Base-by-base conservation (phyloP, 2,888 invertebrate species). In the Orthosia cruda region DNA sequence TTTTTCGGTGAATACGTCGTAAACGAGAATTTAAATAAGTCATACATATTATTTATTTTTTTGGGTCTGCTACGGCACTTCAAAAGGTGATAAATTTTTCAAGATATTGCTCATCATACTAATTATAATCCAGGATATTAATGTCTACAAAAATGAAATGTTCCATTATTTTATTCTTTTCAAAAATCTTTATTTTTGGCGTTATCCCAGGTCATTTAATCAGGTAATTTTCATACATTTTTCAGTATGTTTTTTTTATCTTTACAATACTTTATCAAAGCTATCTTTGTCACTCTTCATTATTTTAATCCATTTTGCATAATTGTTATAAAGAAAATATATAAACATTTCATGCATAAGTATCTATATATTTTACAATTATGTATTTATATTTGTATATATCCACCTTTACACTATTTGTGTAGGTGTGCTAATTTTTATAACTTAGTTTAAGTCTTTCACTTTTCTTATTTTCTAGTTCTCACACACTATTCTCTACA, bases 1-100 rank as follows among this genome's bases (percentile, higher is more conserved):
- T 9, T 80, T 77, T 79, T 72, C 32, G 23, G 32, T 13, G 40
- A 80, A 67, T 67, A 55, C 54, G 9, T 80, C 5, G 72, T 78
- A 54, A 54, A 69, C 13, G 63, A 69, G 26, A 58, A 50, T 9
- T 69, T 69, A 49, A 82, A 70, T 69, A 49, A 67, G 70, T 69
- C 62, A 23, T 52, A 64, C 12, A n/a, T n/a, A n/a, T n/a, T n/a
- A n/a, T n/a, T n/a, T n/a, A n/a, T n/a, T n/a, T n/a, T n/a, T n/a
- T 9, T 23, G 47, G 18, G 20, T 0, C 4, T 9, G 18, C 12
- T 32, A 32, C 5, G 23, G 40, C 5, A 7, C 18, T 23, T 20
- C 5, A 18, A 13, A 50, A 23, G 20, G 11, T 18, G 12, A 5
- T 47, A 23, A 23, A 3, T 23, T 47, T 55, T n/a, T 45, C 32